phyloP scores from a whole-genome alignment of 2,797 vertebrate species.

The Benthosema pterotum region DNA sequence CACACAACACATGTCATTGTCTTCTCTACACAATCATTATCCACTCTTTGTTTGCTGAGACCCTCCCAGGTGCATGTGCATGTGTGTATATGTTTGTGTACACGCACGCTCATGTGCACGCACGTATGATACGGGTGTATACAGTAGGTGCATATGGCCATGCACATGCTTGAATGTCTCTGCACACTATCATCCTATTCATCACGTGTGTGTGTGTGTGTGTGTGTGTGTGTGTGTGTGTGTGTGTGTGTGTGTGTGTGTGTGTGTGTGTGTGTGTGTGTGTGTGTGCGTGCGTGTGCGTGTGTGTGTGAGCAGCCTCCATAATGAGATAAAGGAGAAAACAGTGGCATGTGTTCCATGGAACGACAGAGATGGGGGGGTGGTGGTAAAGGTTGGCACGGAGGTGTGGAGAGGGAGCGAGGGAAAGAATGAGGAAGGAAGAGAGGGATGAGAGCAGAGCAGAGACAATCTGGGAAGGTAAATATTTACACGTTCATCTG shows the following conservation, averaged over 20 bases:
- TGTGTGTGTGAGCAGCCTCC: slow-evolving; percentile 23
- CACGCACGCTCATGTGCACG: slow-evolving; percentile 34
- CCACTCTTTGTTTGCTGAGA: slow-evolving; percentile 62
- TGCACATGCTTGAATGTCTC: too few relatives aligned
- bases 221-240: not conserved
- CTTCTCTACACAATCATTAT: slow-evolving; percentile 55
- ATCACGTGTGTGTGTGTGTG: too few relatives aligned
- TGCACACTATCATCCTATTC: too few relatives aligned
- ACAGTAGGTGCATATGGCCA: too few relatives aligned
- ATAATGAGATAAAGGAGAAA: slow-evolving; percentile 59
- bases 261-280: slow-evolving; percentile 18
- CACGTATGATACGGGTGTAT: slow-evolving; percentile 18
- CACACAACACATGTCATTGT: slow-evolving; percentile 55
- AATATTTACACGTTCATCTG: slow-evolving; percentile 76
- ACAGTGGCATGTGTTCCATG: slow-evolving; percentile 42
- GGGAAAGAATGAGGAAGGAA: slow-evolving; percentile 23
- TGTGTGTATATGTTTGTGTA: slow-evolving; percentile 14
- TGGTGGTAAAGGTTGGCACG: not conserved
- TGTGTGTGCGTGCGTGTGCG: slow-evolving; percentile 14
- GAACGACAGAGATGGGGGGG: slow-evolving; percentile 20
- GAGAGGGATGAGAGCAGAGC: slow-evolving; percentile 48
- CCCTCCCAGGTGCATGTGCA: slow-evolving; percentile 22
- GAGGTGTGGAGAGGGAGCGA: not conserved
- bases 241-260: slow-evolving; percentile 10
- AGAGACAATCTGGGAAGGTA: slow-evolving; percentile 75